Evolutionary conservation across 2,888 invertebrate genomes (phyloP), one percentile per base, ranked within the genome.

Genomic region (Xylocampa areola): DNA sequence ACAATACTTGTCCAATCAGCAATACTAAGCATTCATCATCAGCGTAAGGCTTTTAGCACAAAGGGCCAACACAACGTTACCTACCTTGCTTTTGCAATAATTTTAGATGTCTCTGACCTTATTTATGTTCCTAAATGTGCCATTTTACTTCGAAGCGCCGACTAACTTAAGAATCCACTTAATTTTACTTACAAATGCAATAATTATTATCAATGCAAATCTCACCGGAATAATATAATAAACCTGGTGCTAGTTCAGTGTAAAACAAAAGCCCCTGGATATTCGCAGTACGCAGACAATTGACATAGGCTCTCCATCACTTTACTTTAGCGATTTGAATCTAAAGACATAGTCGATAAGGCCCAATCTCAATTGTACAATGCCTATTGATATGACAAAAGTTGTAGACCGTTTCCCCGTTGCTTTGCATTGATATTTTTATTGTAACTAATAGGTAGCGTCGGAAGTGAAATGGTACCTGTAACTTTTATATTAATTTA

Each of bases 41-140:
- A 11, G 35, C 19, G 40, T 16, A 40, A 11, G 49, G 54, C 39
- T 43, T 32, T 10, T 23, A 43, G 54, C 61, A 45, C 58, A 61
- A 58, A 62, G 48, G 40, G 45, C 49, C 19, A 21, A 37, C 43
- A 61, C 30, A 58, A 68, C 59, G 73, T 77, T 73, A 77, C 75
- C 68, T 64, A 48, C 13, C 43, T 61, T 64, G 66, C 77, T 71
- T 70, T 60, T 71, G 71, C 65, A 72, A 66, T 73, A 44, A 49
- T 62, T 44, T 69, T 70, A 64, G 54, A 51, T 44, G 57, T 58
- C 45, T 61, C 64, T 68, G 60, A 62, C 47, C 62, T 62, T 58
- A 44, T 67, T 47, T 71, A 73, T 72, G 76, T 79, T 79, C 78
- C 77, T 80, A 72, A 33, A 44, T 55, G 52, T 65, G 57, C 55